Percentiles rank a stretch among this genome's conserved stretches.
phyloP scores from a whole-genome alignment of 2,888 invertebrate species.

The Mythimna lalbum region DNA sequence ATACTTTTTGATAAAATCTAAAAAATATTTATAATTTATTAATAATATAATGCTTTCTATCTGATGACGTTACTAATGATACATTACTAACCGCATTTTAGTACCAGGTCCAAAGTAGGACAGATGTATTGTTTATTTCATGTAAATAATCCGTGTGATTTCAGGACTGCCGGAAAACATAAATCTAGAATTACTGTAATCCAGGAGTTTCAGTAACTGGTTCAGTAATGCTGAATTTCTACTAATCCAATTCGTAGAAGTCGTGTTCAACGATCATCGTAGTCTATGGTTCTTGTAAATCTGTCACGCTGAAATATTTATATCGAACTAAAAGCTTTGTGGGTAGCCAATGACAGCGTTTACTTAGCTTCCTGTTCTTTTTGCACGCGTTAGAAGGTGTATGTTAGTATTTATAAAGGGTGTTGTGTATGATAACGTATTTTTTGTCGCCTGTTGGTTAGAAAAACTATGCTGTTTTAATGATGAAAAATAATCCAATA shows the following conservation, averaged over 20 bases:
- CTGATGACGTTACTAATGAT: neutral
- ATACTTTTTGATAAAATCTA: no score
- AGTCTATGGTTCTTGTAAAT: constrained; percentile 35
- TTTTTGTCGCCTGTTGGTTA: neutral
- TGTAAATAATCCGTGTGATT: constrained; percentile 41
- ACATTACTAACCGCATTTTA: neutral
- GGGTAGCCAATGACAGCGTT: constrained; percentile 28
- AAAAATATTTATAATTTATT: no score
- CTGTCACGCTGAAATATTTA: constrained; percentile 39
- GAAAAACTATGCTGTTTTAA: no score
- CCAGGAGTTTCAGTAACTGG: constrained; percentile 22
- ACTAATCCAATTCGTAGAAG: constrained; percentile 43
- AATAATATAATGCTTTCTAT: no score
- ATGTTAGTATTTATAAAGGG: neutral
- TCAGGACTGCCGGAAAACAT: constrained; percentile 43
- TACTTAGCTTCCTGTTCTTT: constrained; percentile 27
- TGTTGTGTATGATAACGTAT: neutral
- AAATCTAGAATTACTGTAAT: constrained; percentile 44
- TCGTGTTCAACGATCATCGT: constrained; percentile 38
- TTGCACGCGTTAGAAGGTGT: constrained; percentile 25
- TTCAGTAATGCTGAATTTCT: constrained; percentile 16
- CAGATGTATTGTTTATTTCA: constrained; percentile 19
- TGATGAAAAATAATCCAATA: no score
- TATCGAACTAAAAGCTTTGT: constrained; percentile 47
- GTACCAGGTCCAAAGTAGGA: neutral